Evolutionary conservation across 2,888 invertebrate genomes (phyloP).

Genomic region (Ditylenchus weischeri): DNA sequence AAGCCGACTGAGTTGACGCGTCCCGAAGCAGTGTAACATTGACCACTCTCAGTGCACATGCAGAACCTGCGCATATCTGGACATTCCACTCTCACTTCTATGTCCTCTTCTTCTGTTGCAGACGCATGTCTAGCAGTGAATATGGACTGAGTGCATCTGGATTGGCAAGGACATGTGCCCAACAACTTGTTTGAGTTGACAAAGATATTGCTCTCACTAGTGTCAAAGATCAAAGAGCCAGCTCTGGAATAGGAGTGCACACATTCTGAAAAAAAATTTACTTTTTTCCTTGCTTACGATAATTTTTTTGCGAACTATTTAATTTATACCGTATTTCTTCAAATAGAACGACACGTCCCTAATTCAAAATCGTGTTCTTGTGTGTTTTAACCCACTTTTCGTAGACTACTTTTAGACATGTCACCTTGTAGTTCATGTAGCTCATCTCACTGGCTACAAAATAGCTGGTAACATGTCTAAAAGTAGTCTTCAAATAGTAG

Average conservation of each 20-base stretch:
- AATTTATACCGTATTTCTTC: no score
- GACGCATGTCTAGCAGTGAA: background rate
- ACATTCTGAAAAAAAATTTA: background rate
- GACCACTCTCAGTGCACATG: constrained; percentile 8
- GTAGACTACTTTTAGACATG: no score
- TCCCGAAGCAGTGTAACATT: background rate
- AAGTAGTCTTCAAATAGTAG: no score
- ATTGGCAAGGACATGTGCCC: constrained; percentile 2
- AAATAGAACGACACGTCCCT: no score
- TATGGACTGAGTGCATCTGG: background rate
- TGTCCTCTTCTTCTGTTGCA: background rate
- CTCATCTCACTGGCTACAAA: no score
- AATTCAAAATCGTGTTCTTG: no score
- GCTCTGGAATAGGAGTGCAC: constrained; percentile 1
- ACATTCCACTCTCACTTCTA: constrained; percentile 9
- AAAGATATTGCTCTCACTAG: background rate
- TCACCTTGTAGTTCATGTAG: no score
- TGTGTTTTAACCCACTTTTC: no score
- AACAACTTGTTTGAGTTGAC: background rate
- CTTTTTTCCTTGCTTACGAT: no score
- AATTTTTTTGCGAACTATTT: no score
- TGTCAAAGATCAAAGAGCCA: constrained; percentile 4
- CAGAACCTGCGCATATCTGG: constrained; percentile 8
- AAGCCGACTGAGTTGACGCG: background rate
- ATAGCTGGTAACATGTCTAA: no score